Conservation (phyloP, 2,797 vertebrate genomes). For the Tapera naevia region DNA sequence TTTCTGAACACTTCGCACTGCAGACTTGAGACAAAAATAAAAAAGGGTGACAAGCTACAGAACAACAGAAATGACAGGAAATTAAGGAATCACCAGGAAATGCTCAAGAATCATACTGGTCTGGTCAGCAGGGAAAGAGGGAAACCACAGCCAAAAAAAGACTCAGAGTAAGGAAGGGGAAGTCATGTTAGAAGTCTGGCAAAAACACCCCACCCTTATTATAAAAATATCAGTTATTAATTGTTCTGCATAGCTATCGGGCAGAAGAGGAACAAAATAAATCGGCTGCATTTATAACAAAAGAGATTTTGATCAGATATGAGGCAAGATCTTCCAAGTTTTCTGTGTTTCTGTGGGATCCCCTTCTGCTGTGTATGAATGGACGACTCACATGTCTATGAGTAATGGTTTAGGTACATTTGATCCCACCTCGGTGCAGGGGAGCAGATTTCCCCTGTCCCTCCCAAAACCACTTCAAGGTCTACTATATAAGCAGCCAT, state of each 20-base stretch:
- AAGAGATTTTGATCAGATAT: background rate
- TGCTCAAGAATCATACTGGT: slow-evolving; percentile 4
- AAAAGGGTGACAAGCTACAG: background rate
- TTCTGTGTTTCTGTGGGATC: background rate
- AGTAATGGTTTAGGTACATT: background rate
- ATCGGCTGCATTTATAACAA: background rate
- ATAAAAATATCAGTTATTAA: background rate
- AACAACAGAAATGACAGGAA: background rate
- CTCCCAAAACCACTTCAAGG: background rate
- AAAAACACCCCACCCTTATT: background rate
- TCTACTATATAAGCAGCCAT: background rate
- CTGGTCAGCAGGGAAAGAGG: background rate
- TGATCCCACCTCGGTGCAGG: fast-evolving
- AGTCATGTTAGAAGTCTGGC: background rate
- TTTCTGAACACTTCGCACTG: background rate
- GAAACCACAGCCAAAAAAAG: slow-evolving; percentile 33
- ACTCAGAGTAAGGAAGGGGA: background rate
- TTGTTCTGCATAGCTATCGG: background rate
- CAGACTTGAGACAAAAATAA: background rate
- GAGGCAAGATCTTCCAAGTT: background rate
- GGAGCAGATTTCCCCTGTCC: background rate
- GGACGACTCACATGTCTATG: fast-evolving
- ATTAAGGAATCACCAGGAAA: slow-evolving; percentile 41
- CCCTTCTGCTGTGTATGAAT: background rate
- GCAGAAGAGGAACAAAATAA: background rate